Evolutionary conservation across 2,888 invertebrate species (phyloP), one percentile per base, ranked within the genome.

Genomic region (Harmothoe impar): DNA sequence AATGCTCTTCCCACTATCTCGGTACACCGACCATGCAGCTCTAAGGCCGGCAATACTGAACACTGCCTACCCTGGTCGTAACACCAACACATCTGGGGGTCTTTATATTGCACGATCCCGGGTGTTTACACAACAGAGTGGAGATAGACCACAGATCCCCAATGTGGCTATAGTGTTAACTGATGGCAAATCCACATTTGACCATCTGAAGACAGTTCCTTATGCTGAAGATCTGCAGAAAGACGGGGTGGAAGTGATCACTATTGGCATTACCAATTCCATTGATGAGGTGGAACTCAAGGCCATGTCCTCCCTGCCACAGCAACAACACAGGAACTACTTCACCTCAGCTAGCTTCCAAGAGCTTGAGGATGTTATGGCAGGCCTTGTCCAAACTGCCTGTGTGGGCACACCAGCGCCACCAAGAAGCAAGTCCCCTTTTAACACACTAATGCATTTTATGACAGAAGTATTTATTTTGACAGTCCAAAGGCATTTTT

Each of bases 171-270:
- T 90, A 23, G 56, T 90, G 0, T 0, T 90, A 10, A 90, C 90
- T 3, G 90, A 91, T 43, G 91, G 91, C n/a, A 78, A 89, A 25
- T 90, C 90, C 20, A 91, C 90, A 25, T 33, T n/a, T 52, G 90
- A 91, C 51, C 56, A 31, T 35, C 68, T 88, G 0, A 77, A 51
- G 31, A 90, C 86, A 54, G 90, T 91, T 56, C 89, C 89, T n/a
- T 77, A 89, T 86, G 91, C 91, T 17, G 85, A 78, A 23, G 77
- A 33, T 15, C 31, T 85, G 0, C 12, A 43, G 17, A 84, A 33
- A 54, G 31, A 33, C 31, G 91, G 91, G 12, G 85, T 91, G 10
- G 29, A 68, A 29, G 68, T 91, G 10, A 56, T 85, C 62, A 15
- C 72, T 23, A 23, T 91, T 52, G 91, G 91, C 10, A 72, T 91